These are phyloP conservation scores for Arctocebus calabarensis DNA, from an alignment of 2,797 vertebrate genomes.

Conservation along the genomic window DNA sequence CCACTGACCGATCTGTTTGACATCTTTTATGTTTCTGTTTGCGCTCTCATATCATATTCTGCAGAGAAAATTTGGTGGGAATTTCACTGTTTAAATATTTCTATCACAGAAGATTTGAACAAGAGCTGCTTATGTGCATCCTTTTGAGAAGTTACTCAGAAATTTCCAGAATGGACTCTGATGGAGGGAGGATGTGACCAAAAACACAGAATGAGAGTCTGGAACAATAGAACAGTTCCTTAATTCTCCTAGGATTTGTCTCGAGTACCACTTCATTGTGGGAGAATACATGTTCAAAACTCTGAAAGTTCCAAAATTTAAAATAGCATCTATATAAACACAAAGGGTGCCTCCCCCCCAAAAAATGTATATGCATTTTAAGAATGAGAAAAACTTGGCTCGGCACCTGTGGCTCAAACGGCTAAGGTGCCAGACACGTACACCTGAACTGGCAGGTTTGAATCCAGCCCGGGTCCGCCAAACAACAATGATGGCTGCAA, in stretches of 20 bases:
- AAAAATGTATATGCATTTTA: too few species aligned
- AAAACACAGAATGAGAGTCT: not conserved
- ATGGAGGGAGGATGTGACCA: not conserved
- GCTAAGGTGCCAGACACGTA: too few species aligned
- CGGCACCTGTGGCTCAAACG: too few species aligned
- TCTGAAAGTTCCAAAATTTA: not conserved
- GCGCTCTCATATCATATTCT: not conserved
- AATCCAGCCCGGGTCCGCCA: too few species aligned
- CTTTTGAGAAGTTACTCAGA: constrained; percentile 7
- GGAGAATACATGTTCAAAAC: not conserved
- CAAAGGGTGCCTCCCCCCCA: too few species aligned
- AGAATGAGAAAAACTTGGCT: too few species aligned
- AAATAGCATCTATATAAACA: not conserved
- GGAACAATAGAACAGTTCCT: not conserved
- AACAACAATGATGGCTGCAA: too few species aligned
- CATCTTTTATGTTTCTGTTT: not conserved
- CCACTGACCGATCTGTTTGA: not conserved
- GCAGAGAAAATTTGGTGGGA: not conserved
- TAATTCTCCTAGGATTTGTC: not conserved
- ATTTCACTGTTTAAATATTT: not conserved
- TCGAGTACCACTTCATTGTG: not conserved
- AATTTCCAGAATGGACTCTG: not conserved
- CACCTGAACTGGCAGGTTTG: too few species aligned
- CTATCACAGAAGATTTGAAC: not conserved
- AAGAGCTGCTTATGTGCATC: not conserved